A percentile compares a stretch with the other conserved stretches of the same genome.
Conservation (phyloP, 2,888 invertebrate species). For the Scrobipalpa atriplicella region DNA sequence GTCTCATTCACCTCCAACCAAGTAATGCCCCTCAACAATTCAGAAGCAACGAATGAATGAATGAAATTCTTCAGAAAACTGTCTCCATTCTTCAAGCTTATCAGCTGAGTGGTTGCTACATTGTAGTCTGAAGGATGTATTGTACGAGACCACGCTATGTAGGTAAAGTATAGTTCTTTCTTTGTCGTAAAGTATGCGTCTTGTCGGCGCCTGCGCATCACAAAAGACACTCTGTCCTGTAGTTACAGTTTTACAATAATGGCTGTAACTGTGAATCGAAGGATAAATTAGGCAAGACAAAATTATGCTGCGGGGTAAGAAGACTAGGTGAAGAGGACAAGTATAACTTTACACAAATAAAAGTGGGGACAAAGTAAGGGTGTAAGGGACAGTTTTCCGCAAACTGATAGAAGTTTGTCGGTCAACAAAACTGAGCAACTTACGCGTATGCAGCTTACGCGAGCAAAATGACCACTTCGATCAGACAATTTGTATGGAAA, state of each 20-base stretch:
- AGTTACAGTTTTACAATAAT: background rate
- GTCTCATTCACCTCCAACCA: background rate
- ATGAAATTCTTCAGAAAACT: background rate
- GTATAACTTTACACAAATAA: too few relatives aligned
- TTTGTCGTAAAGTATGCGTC: conserved; percentile 41
- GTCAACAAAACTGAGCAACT: too few relatives aligned
- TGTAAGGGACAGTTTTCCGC: too few relatives aligned
- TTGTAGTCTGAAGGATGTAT: conserved; percentile 9
- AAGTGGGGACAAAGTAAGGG: too few relatives aligned
- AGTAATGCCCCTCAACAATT: background rate
- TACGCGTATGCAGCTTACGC: too few relatives aligned
- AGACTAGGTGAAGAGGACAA: too few relatives aligned
- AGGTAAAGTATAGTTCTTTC: conserved; percentile 17
- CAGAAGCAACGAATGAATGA: background rate
- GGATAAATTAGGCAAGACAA: too few relatives aligned
- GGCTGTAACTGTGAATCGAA: too few relatives aligned
- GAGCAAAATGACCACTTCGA: too few relatives aligned
- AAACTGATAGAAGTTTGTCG: too few relatives aligned
- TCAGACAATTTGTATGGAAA: too few relatives aligned
- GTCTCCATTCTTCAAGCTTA: conserved; percentile 11
- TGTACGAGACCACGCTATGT: background rate
- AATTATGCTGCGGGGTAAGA: too few relatives aligned
- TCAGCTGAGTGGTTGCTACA: conserved; percentile 13
- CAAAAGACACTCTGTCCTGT: conserved; percentile 46
- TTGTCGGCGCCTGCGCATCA: conserved; percentile 48